Base-by-base conservation (phyloP, 2,113 vertebrate genomes). In the Macrotus californicus region DNA sequence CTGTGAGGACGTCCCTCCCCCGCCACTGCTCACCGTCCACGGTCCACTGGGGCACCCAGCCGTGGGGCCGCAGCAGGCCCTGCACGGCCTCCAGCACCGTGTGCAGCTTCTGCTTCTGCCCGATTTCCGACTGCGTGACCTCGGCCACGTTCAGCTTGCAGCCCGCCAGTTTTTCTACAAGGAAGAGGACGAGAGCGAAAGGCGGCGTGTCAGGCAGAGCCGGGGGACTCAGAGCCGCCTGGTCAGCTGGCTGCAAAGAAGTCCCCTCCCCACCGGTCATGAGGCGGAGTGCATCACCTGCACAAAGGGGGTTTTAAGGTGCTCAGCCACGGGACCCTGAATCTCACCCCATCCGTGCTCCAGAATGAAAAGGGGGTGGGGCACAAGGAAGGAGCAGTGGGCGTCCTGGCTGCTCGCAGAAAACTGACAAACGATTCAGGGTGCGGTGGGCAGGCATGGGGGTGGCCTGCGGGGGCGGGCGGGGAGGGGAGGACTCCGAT, bases 81-180 rank as follows among this genome's bases (percentile, higher is more conserved):
- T 99, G 99, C 48, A 99, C 99, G 0, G 99, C 98, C 88, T 99
- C 99, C 97, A 99, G 97, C 18, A 99, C 99, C 0, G 99, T 99
- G 98, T 99, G 99, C 81, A 99, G 97, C 98, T 99, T 99, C 97
- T 99, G 99, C 61, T 99, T 99, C 98, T 99, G 99, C 34, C 99
- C 99, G 7, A 99, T 99, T 97, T 99, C 99, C 0, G 99, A 99
- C 86, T 99, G 99, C 0, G 99, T 99, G 97, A 99, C 99, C 98
- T 99, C 99, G 0, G 99, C 99, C 96, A 99, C 99, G 0, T 99
- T 99, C 97, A 99, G 98, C 96, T 99, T 99, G 94, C 98, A 97
- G 92, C 98, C 98, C 0, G 98, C 99, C 97, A 99, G 67, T 61
- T 99, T 99, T 91, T 99, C 99, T 99, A 97, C 14, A 15, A 86